Base-by-base conservation (phyloP, 1,140 invertebrate genomes). In the Trichonephila clavata region DNA sequence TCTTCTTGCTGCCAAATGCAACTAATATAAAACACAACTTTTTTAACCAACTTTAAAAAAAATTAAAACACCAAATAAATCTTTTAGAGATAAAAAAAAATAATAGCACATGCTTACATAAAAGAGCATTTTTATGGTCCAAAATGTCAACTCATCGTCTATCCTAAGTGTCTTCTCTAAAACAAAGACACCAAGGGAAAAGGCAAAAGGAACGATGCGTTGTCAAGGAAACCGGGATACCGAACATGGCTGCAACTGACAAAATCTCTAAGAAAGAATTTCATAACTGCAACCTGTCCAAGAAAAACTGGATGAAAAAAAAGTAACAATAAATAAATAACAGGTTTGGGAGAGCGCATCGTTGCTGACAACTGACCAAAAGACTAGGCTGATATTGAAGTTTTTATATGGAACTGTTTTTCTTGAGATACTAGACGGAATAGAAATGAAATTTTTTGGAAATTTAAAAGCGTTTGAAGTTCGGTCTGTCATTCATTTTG, bases 221-320 rank as follows among this genome's bases (percentile, higher is more conserved):
- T 84, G 3, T 39, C 81, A 84, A 63, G 27, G 84, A 27, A 86
- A 86, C 84, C 50, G 24, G 50, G 84, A 39, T 39, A n/a, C 81
- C 81, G 81, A 59, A 84, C 81, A 84, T 57, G 81, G 57, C 81
- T 84, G 84, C 84, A 39, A 27, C 59, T 86, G 84, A 86, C 84
- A 86, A 86, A 86, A 86, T 86, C 84, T 61, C 24, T 59, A 24
- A 60, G 57, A 86, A 63, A 63, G 84, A 63, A 86, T 86, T 86
- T 86, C 84, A 86, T 86, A 86, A 86, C 59, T 86, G 84, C 50
- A 86, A 86, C 84, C 84, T 86, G 84, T 86, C 84, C 50, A 21
- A 32, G 60, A 86, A 63, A 57, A 60, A 61, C 32, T 50, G 27
- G 32, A 63, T 14, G 27, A 32, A 24, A 32, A n/a, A 50, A 83